Base-by-base conservation (phyloP, 2,888 invertebrate genomes). In the Nomada hirtipes region DNA sequence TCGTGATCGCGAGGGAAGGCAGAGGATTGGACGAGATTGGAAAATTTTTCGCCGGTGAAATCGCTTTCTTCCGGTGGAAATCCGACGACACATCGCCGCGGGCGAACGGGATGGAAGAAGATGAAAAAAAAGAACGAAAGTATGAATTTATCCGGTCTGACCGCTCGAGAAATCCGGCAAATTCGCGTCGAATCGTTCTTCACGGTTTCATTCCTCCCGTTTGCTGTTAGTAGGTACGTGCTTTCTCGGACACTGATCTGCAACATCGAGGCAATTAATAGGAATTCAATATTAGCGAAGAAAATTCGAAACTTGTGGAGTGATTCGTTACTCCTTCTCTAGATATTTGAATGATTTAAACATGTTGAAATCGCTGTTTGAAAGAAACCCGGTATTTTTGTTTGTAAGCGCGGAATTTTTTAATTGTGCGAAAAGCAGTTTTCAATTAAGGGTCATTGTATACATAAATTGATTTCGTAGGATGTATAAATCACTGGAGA, bases 31-130 rank as follows among this genome's bases (percentile, higher is more conserved):
- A n/a, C 53, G 61, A 61, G 67, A 79, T 79, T 79, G 67, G 53
- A 57, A 63, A 63, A 79, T 76, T 68, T 69, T 61, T 68, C 75
- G 67, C 47, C 23, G 11, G n/a, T 15, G 50, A 57, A 68, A 79
- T 76, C 63, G 57, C 36, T 60, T 71, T 67, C 79, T 71, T 61
- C 76, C 63, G 68, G n/a, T 50, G 63, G 18, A 57, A 64, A 63
- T 69, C n/a, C 57, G 36, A 50, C 67, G 67, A 47, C 20, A 52
- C 60, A 29, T 13, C 61, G 52, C 18, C 20, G 60, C 64, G 42
- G 23, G 11, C 42, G 53, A 61, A 53, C 47, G 59, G n/a, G 57
- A 69, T 79, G 57, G 53, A 74, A 53, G 74, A 18, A 11, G 18
- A 50, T 4, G 50, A 50, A 52, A 52, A 52, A 52, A 52, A 52